Evolutionary conservation across 2,888 invertebrate species (phyloP).

Genomic region (Nycteola revayana): DNA sequence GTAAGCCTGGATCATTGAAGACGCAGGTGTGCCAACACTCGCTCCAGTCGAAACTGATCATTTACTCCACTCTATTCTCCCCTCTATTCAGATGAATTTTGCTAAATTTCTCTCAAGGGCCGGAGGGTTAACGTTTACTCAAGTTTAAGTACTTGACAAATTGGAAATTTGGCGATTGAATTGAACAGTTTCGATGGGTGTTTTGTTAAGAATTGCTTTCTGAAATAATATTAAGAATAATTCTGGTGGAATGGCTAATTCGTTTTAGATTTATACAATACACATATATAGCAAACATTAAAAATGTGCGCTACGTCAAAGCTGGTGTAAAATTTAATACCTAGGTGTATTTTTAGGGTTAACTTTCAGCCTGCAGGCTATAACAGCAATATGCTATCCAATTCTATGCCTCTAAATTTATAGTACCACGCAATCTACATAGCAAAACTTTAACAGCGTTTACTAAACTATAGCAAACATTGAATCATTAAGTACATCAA

Average conservation of each 20-base stretch:
- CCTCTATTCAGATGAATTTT: constrained; percentile 40
- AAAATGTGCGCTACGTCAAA: background rate
- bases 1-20: constrained; percentile 55
- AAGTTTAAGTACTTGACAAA: constrained; percentile 30
- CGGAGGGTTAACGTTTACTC: constrained; percentile 35
- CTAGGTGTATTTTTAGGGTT: constrained; percentile 23
- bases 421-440: too few species aligned
- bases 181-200: constrained; percentile 11
- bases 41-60: constrained; percentile 51
- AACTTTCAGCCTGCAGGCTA: constrained; percentile 10
- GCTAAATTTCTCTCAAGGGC: constrained; percentile 33
- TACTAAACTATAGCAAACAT: too few species aligned
- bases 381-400: background rate
- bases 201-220: too few species aligned
- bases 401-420: background rate
- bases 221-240: too few species aligned
- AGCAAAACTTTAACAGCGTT: too few species aligned
- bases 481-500: too few species aligned
- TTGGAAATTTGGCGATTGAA: constrained; percentile 22
- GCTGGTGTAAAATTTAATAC: constrained; percentile 36
- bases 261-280: too few species aligned
- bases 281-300: too few species aligned
- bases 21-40: constrained; percentile 53
- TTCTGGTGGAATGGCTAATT: too few species aligned
- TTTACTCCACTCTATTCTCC: constrained; percentile 37